Evolutionary conservation across 1,140 invertebrate genomes (phyloP), one percentile per base, ranked within the genome.

Genomic region (Penaeus chinensis): DNA sequence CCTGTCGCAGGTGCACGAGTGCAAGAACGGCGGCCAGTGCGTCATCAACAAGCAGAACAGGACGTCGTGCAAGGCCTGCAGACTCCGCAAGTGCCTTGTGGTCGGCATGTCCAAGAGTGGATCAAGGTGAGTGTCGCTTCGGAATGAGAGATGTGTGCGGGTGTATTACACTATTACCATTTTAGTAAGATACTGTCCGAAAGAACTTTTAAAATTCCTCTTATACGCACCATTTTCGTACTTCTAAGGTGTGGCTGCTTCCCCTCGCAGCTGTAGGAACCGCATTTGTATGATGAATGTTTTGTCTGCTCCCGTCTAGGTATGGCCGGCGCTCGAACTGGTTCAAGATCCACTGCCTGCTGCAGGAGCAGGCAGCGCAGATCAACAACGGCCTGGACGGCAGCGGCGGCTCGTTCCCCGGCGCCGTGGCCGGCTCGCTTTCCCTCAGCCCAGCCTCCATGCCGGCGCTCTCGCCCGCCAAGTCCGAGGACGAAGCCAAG

Each of bases 291-390:
- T 54, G 54, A 54, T 13, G 54, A 54, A 22, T 76, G 20, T 60
- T 60, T 81, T 65, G 63, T 85, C 37, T 85, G 54, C 27, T 27
- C 62, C 19, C 63, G 27, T 60, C 18, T 76, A 89, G 92, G n/a
- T 92, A 92, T 88, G 92, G 92, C 1, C 90, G 92, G n/a, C 91
- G 92, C 65, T 93, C 92, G 27, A 93, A 93, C 90, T 93, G 92
- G 92, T 93, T 93, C 91, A 93, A 93, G 90, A 93, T 93, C 84
- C 92, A 93, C 90, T 93, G 92, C 87, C 90, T 93, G 13, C 91
- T 93, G 54, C 92, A 93, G 92, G 96, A 97, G 91, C 96, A 97
- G 77, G 89, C 89, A 13, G 81, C 89, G 24, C 84, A 89, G 74
- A 79, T 90, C 37, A 63, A 54, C 76, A 89, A 87, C 63, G 86